These are phyloP conservation scores for Spinibarbus caldwelli DNA, from an alignment of 2,797 vertebrate species.

Conservation along the genomic window DNA sequence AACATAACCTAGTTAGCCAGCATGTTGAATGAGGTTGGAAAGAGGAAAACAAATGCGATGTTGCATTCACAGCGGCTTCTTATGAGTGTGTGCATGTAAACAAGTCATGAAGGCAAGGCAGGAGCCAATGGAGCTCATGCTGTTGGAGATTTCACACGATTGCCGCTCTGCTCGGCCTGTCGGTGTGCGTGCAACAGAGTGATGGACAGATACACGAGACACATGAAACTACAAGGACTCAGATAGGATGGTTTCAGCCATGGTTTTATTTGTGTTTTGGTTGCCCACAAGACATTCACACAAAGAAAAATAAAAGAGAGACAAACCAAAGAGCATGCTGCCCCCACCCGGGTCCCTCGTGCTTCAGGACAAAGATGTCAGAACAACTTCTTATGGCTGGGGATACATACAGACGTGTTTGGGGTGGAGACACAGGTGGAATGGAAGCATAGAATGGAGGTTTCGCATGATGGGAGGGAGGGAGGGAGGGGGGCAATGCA, in stretches of 20 bases:
- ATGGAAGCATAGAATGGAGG: slow-evolving; percentile 52
- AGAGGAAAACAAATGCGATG: slow-evolving; percentile 52
- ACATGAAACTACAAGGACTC: slow-evolving; percentile 86
- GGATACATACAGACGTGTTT: slow-evolving; percentile 54
- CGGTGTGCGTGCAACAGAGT: slow-evolving; percentile 71
- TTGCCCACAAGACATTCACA: slow-evolving; percentile 74
- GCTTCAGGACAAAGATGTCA: slow-evolving; percentile 53
- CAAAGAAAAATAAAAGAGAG: slow-evolving; percentile 65
- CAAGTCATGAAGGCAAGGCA: slow-evolving; percentile 55
- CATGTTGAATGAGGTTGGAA: slow-evolving; percentile 48
- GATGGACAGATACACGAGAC: slow-evolving; percentile 83
- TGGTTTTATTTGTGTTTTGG: slow-evolving; percentile 70
- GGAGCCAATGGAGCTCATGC: slow-evolving; percentile 70
- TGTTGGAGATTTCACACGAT: slow-evolving; percentile 63
- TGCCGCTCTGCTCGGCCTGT: slow-evolving; percentile 57
- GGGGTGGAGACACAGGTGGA: slow-evolving; percentile 41
- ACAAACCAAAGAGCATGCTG: slow-evolving; percentile 65
- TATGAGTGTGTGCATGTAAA: slow-evolving; percentile 52
- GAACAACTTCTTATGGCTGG: slow-evolving; percentile 52
- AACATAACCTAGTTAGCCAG: slow-evolving; percentile 37
- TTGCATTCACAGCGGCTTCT: slow-evolving; percentile 41
- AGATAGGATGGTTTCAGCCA: slow-evolving; percentile 83
- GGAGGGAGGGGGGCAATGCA: slow-evolving; percentile 43
- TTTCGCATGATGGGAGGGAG: slow-evolving; percentile 14
- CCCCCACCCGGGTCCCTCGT: slow-evolving; percentile 49